phyloP scores from a whole-genome alignment of 2,888 invertebrate genomes.

The Tethea ocularis region DNA sequence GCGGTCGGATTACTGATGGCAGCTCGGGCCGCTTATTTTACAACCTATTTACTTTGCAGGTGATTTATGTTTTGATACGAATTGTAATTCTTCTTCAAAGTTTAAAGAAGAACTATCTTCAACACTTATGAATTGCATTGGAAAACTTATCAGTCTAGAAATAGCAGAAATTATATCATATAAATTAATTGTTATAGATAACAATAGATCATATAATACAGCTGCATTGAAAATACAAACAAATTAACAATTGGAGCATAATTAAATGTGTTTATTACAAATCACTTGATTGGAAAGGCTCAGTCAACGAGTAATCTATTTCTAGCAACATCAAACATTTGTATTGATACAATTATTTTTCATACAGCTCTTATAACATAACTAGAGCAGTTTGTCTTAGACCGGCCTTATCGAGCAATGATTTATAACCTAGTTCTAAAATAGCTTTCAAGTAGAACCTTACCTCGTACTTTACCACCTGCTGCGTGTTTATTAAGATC shows the following conservation, averaged over 20 bases:
- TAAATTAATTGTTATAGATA: too few species aligned
- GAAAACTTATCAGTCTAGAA: not conserved
- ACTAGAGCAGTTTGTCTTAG: not conserved
- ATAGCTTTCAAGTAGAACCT: not conserved
- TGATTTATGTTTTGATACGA: conserved; percentile 9
- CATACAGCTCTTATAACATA: not conserved
- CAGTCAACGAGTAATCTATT: not conserved
- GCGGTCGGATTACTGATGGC: too few species aligned
- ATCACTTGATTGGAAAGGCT: not conserved
- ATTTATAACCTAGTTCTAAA: not conserved
- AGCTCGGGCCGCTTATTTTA: too few species aligned
- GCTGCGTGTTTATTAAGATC: not conserved
- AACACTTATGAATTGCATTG: not conserved
- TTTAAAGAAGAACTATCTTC: not conserved
- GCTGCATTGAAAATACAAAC: not conserved
- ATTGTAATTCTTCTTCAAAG: not conserved
- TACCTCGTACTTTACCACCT: not conserved
- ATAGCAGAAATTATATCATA: too few species aligned
- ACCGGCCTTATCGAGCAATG: not conserved
- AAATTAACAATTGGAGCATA: not conserved
- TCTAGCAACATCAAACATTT: not conserved
- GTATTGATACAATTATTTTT: not conserved
- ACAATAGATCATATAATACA: not conserved
- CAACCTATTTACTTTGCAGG: conserved; percentile 5
- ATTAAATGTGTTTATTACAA: not conserved